phyloP scores from a whole-genome alignment of 2,888 invertebrate species.

The Xiphydria camelus region DNA sequence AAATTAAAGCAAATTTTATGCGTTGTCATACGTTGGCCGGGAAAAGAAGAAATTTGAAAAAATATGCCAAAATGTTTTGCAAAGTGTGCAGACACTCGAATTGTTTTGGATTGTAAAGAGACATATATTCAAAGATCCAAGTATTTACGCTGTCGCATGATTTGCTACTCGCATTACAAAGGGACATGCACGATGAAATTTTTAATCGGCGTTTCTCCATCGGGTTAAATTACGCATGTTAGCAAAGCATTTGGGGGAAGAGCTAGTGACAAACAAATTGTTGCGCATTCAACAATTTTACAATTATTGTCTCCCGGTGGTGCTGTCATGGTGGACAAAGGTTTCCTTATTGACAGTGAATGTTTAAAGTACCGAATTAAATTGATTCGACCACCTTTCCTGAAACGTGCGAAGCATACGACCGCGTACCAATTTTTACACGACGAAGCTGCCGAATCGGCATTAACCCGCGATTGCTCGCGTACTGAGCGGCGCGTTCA shows the following conservation, averaged over 20 bases:
- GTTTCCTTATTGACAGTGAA: too few species aligned
- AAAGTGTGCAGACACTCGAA: too few species aligned
- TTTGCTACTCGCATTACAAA: constrained; percentile 25
- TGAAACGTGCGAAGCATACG: too few species aligned
- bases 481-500: too few species aligned
- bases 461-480: constrained; percentile 25
- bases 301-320: constrained; percentile 14
- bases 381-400: constrained; percentile 23
- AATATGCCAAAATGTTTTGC: too few species aligned
- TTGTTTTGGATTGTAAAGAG: too few species aligned
- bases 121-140: constrained; percentile 21
- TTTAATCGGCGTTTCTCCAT: constrained; percentile 23
- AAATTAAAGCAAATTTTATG: constrained; percentile 8
- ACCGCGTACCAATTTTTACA: constrained; percentile 20
- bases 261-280: constrained; percentile 24
- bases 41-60: constrained; percentile 16
- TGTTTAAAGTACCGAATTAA: constrained; percentile 18
- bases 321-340: constrained; percentile 25
- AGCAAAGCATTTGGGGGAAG: constrained; percentile 23
- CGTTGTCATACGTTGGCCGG: constrained; percentile 20
- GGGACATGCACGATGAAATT: constrained; percentile 21
- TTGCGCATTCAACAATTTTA: constrained; percentile 18
- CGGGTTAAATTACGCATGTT: constrained; percentile 22
- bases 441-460: constrained; percentile 16
- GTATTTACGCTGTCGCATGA: constrained; percentile 18